Evolutionary conservation across 2,888 invertebrate genomes (phyloP).

Genomic region (Platycheirus rosarum): DNA sequence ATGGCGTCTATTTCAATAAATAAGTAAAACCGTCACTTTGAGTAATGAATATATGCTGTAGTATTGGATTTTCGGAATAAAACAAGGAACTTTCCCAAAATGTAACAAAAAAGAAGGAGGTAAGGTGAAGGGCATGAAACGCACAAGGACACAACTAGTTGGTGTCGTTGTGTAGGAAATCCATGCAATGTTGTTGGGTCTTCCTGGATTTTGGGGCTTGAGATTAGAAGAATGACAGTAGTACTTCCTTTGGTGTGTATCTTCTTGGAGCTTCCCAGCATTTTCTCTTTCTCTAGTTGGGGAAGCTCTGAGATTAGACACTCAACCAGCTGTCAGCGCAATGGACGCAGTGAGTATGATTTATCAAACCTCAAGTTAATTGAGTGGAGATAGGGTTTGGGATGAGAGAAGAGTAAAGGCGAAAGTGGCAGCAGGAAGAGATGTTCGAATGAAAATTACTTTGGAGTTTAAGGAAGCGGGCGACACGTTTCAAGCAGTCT

Average conservation of each 20-base stretch:
- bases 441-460: conserved; percentile 32
- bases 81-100: conserved; percentile 25
- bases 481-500: conserved; percentile 3
- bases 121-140: neutral
- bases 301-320: conserved; percentile 67
- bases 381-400: conserved; percentile 69
- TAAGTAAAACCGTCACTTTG: conserved; percentile 74
- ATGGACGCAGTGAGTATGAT: conserved; percentile 71
- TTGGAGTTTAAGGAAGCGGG: conserved; percentile 1
- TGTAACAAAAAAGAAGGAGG: neutral
- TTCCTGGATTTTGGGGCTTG: conserved; percentile 41
- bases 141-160: conserved; percentile 53
- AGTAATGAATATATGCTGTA: conserved; percentile 72
- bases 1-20: conserved; percentile 74
- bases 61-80: conserved; percentile 54
- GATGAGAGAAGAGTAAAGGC: conserved; percentile 5
- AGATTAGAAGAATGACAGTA: conserved; percentile 58
- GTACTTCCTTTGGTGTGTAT: conserved; percentile 47
- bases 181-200: conserved; percentile 64
- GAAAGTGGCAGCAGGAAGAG: neutral
- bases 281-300: conserved; percentile 39
- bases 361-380: conserved; percentile 74
- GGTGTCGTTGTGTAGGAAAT: conserved; percentile 49
- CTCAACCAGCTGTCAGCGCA: conserved; percentile 74
- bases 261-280: conserved; percentile 29